A percentile compares a stretch with the other conserved stretches of the same genome.
Evolutionary conservation across 2,888 invertebrate species (phyloP).

Genomic region (Dolomedes plantarius): DNA sequence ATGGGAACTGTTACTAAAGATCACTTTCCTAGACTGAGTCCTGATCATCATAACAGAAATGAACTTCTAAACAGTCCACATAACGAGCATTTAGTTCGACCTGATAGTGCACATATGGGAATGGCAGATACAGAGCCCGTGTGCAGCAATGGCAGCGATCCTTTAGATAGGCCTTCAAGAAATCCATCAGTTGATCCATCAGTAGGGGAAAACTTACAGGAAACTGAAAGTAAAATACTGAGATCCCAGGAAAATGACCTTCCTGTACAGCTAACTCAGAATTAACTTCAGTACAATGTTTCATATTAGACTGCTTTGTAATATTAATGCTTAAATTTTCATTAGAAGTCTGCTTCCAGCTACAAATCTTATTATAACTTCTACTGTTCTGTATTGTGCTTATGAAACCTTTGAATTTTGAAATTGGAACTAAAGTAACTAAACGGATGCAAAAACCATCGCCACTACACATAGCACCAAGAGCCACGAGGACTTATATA

Average conservation of each 20-base stretch:
- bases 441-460: conserved; percentile 52
- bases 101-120: conserved; percentile 50
- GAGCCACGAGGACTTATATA: conserved; percentile 60
- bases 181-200: conserved; percentile 56
- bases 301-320: conserved; percentile 33
- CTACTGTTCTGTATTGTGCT: conserved; percentile 35
- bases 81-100: conserved; percentile 63
- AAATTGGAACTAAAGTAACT: conserved; percentile 33
- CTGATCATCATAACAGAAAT: conserved; percentile 55
- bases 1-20: conserved; percentile 62
- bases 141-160: conserved; percentile 62
- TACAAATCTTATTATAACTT: conserved; percentile 21
- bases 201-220: conserved; percentile 40
- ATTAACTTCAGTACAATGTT: conserved; percentile 24
- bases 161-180: conserved; percentile 57
- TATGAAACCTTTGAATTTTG: conserved; percentile 8
- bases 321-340: conserved; percentile 30
- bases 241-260: conserved; percentile 57
- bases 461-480: conserved; percentile 68
- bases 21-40: conserved; percentile 49
- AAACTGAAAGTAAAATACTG: conserved; percentile 49
- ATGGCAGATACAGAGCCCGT: conserved; percentile 52
- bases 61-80: conserved; percentile 58
- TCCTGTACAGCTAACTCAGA: conserved; percentile 61
- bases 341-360: conserved; percentile 57